Evolutionary conservation across 2,797 vertebrate genomes (phyloP).

Genomic region (Momotus momota): DNA sequence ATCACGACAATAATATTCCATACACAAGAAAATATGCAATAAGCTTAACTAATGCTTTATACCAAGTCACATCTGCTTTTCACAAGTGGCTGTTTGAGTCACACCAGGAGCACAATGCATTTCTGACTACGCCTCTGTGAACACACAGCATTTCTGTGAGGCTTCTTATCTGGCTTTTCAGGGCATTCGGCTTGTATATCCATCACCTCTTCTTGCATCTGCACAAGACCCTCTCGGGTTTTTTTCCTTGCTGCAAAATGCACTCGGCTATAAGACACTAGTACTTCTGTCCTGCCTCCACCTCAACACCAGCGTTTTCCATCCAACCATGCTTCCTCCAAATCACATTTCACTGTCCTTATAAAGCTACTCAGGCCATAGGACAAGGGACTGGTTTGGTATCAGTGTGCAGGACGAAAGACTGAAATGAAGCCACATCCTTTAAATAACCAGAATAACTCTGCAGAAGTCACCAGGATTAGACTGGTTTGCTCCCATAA

Average conservation of each 20-base stretch:
- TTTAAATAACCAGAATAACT: not conserved
- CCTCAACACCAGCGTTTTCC: not conserved
- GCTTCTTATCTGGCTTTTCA: not conserved
- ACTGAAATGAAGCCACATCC: not conserved
- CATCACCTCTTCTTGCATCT: not conserved
- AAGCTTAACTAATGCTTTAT: not conserved
- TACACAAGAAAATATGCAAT: not conserved
- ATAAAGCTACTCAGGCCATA: not conserved
- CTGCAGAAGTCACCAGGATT: conserved; percentile 2
- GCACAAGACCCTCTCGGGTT: not conserved
- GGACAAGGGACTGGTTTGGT: not conserved
- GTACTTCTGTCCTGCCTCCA: not conserved
- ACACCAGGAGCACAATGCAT: not conserved
- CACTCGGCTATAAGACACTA: not conserved
- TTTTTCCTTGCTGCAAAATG: not conserved
- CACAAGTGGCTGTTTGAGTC: not conserved
- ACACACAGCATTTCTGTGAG: not conserved
- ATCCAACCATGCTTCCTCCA: not conserved
- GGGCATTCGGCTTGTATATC: not conserved
- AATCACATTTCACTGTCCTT: not conserved
- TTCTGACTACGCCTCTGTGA: not conserved
- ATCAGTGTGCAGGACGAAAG: not conserved
- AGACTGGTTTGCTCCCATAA: conserved; percentile 1
- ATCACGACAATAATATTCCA: not conserved
- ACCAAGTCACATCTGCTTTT: not conserved